Base-by-base conservation (phyloP, 2,888 invertebrate genomes). In the Rhogogaster chlorosoma region DNA sequence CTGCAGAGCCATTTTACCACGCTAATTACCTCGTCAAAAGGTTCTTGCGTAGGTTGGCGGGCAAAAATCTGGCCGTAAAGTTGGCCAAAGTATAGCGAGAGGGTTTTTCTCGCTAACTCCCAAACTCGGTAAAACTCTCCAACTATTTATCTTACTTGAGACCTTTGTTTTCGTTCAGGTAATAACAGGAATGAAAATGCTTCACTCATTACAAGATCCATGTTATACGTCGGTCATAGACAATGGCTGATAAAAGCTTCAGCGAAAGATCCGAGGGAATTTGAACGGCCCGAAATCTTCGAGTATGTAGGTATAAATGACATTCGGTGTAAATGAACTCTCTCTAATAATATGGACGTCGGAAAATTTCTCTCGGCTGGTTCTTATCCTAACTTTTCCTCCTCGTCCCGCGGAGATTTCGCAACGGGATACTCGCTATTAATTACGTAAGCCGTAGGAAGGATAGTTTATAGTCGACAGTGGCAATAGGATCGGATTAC, bases 11-110 rank as follows among this genome's bases (percentile, higher is more conserved):
- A 53, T 83, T 83, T 84, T 73, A 57, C 36, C 32, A 83, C 84
- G 80, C 87, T 90, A 90, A 90, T 89, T 88, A 90, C 88, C 83
- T 82, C 86, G 84, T 86, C 85, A 85, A 75, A 85, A 84, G 85
- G 85, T 90, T 88, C 87, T 88, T 87, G 86, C 88, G 61, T 85
- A 84, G 80, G 80, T 38, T 3, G 67, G 67, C 26, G 22, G 75
- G 85, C 87, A 89, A 88, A 88, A 90, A 88, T 89, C 86, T 80
- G 80, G 86, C 84, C 85, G 64, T 82, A 84, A 89, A 90, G 85
- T 88, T 87, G 22, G 84, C 7, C 83, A 32, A 87, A 88, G 86
- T 87, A 86, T 57, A 45, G 64, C 61, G 70, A 6, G 84, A 83
- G 75, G 67, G 80, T 67, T 42, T 42, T 64, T 32, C 22, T n/a